Evolutionary conservation across 2,888 invertebrate species (phyloP), one percentile per base, ranked within the genome.

Genomic region (Drosophila limbata): DNA sequence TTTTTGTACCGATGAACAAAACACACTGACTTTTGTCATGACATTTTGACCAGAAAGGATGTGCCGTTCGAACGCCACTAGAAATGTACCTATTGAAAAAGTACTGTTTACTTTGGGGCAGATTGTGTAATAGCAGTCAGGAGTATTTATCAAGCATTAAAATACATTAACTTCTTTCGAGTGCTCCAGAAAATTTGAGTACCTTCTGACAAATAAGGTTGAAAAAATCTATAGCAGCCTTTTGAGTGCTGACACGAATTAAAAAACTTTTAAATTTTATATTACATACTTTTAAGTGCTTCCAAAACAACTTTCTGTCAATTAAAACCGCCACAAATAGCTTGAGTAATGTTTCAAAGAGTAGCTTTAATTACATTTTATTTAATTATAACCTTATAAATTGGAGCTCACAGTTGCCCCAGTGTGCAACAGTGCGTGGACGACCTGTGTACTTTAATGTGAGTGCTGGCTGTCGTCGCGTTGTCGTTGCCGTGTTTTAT

Each of bases 341-440:
- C 42, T 5, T 10, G 31, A 28, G 4, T 19, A 10, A 28, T 31
- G 1, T 31, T 5, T 9, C 31, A 48, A 31, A 15, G 33, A 9
- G 17, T 15, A 9, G 9, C 17, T 25, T 40, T 28, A 40, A 28
- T 39, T 42, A 1, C 31, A 47, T 37, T 39, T 37, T 6, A 13
- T 33, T 19, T 9, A 39, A 52, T 52, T 39, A 33, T 6, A 47
- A n/a, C 17, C 28, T 44, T 42, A 15, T 19, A 33, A 51, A 53
- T 13, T 33, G 5, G 3, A 42, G 55, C 33, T 33, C 33, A 19
- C 4, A 17, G 74, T 62, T 15, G 19, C 15, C 13, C 67, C 73
- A 73, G 40, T 62, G 73, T 73, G 63, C 67, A 47, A 28, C 52
- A 60, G 47, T 56, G 74, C 71, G 76, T 74, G 28, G 15, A 33